Conservation (phyloP, 2,797 vertebrate genomes). For the Liasis olivaceus region DNA sequence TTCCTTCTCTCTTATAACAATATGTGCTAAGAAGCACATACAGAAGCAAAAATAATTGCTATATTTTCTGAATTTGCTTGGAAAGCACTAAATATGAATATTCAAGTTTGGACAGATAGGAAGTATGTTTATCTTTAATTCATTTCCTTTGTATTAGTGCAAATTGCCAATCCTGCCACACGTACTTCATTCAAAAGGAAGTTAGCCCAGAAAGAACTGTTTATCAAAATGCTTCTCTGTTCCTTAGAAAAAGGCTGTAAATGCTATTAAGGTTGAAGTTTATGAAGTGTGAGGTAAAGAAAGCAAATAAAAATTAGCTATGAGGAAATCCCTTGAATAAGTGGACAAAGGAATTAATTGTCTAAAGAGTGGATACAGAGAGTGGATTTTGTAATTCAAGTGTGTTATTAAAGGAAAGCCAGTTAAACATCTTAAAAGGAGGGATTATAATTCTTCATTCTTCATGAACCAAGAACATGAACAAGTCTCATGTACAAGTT, state of each 20-base stretch:
- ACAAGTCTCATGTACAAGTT: background rate
- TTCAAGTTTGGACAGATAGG: background rate
- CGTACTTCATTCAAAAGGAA: background rate
- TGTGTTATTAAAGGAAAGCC: background rate
- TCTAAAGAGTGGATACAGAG: background rate
- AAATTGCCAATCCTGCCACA: background rate
- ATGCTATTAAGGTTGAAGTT: background rate
- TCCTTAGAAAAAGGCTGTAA: background rate
- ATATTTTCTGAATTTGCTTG: background rate
- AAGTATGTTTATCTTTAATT: background rate
- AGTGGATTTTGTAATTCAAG: background rate
- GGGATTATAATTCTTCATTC: background rate
- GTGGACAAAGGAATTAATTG: constrained; percentile 4
- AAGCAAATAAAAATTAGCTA: background rate
- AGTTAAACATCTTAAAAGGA: background rate
- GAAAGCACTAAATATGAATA: background rate
- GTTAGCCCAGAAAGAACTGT: background rate
- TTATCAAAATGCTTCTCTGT: background rate
- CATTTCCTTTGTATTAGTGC: background rate
- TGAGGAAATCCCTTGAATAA: background rate
- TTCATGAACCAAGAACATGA: background rate
- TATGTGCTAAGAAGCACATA: background rate
- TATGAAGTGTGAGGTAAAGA: background rate
- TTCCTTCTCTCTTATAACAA: background rate
- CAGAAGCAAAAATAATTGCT: background rate